A percentile compares a stretch with the other conserved stretches of the same genome.
Conservation (phyloP, 2,113 vertebrate genomes). For the Istiophorus platypterus region DNA sequence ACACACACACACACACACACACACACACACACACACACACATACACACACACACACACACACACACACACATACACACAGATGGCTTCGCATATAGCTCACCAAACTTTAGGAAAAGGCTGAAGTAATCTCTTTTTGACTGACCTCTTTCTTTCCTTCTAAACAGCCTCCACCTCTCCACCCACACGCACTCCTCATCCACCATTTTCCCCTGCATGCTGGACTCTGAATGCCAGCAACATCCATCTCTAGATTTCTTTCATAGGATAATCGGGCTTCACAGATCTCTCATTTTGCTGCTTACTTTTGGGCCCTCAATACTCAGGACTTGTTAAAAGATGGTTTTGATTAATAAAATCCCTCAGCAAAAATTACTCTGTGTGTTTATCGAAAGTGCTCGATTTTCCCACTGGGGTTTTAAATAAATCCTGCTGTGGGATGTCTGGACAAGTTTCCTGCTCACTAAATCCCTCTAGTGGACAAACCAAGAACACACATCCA, state of each 20-base stretch:
- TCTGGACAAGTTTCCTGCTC: slow-evolving; percentile 60
- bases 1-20: slow-evolving; percentile 40
- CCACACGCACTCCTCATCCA: slow-evolving; percentile 26
- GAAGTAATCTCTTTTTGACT: slow-evolving; percentile 69
- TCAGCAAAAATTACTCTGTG: slow-evolving; percentile 42
- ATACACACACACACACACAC: slow-evolving; percentile 65
- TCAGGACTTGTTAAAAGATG: slow-evolving; percentile 18
- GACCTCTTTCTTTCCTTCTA: slow-evolving; percentile 36
- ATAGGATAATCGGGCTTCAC: slow-evolving; percentile 11
- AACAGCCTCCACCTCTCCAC: slow-evolving; percentile 31
- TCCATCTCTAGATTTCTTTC: slow-evolving; percentile 16
- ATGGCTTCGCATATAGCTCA: slow-evolving; percentile 51
- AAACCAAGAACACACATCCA: slow-evolving; percentile 12
- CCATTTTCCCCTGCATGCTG: slow-evolving; percentile 1
- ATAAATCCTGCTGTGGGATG: slow-evolving; percentile 19
- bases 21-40: too few relatives aligned
- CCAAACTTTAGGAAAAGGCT: slow-evolving; percentile 59
- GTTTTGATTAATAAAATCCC: slow-evolving; percentile 47
- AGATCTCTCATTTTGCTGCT: slow-evolving; percentile 15
- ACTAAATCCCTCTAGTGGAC: slow-evolving; percentile 82
- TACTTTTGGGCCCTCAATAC: slow-evolving; percentile 3
- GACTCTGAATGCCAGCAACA: slow-evolving; percentile 15
- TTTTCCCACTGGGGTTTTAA: slow-evolving; percentile 39
- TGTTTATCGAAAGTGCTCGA: slow-evolving; percentile 27
- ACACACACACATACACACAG: slow-evolving; percentile 35